Evolutionary conservation across 2,888 invertebrate genomes (phyloP).

Genomic region (Tetranychus truncatus): DNA sequence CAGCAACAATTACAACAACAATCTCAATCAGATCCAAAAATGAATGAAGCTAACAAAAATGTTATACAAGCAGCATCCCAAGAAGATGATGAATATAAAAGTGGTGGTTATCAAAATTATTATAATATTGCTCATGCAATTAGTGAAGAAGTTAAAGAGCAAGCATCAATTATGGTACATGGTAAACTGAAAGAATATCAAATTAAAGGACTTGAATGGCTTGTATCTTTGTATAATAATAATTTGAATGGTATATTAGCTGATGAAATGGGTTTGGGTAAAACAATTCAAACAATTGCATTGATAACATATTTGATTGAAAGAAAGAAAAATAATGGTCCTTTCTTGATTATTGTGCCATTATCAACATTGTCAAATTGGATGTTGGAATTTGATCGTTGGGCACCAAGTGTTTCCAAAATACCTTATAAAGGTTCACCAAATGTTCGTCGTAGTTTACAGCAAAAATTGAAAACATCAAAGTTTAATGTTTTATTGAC

Average conservation of each 20-base stretch:
- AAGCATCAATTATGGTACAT: slow-evolving; percentile 79
- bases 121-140: slow-evolving; percentile 89
- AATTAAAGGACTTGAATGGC: slow-evolving; percentile 83
- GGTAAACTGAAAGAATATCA: slow-evolving; percentile 93
- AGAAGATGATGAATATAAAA: slow-evolving; percentile 69
- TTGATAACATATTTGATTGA: slow-evolving; percentile 95
- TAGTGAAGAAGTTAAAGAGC: slow-evolving; percentile 79
- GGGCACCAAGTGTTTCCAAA: slow-evolving; percentile 84
- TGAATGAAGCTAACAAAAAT: slow-evolving; percentile 49
- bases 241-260: slow-evolving; percentile 95
- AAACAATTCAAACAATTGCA: slow-evolving; percentile 93
- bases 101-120: slow-evolving; percentile 69
- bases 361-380: slow-evolving; percentile 97
- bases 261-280: slow-evolving; percentile 98
- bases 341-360: slow-evolving; percentile 93
- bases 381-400: slow-evolving; percentile 95
- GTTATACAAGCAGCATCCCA: slow-evolving; percentile 42
- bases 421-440: slow-evolving; percentile 53
- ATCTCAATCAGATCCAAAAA: slow-evolving; percentile 24
- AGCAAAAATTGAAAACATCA: slow-evolving; percentile 68
- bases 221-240: slow-evolving; percentile 94
- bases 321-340: slow-evolving; percentile 89
- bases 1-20: slow-evolving; percentile 11
- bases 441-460: slow-evolving; percentile 58
- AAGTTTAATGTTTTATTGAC: slow-evolving; percentile 96